Evolutionary conservation across 2,113 vertebrate genomes (phyloP), one percentile per base, ranked within the genome.

Genomic region (Myotis davidii): DNA sequence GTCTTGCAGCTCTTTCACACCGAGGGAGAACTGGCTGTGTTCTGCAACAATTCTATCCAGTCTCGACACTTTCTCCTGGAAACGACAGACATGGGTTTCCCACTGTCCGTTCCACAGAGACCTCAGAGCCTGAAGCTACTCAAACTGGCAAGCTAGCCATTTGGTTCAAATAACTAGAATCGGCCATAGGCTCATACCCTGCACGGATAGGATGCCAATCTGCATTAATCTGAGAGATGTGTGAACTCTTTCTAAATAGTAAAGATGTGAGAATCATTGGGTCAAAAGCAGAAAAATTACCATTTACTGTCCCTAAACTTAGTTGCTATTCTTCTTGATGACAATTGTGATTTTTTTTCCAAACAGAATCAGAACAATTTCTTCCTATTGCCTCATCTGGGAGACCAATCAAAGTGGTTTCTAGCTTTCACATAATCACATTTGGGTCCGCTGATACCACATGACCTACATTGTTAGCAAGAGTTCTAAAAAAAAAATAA

Each of bases 21-120:
- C 99, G 2, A 99, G 98, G 1, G 98, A 99, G 98, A 99, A 99
- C 95, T 99, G 99, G 87, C 98, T 99, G 96, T 99, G 99, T 87
- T 99, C 99, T 1, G 98, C 98, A 0, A 99, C 99, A 0, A 99
- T 98, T 32, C 99, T 98, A 29, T 99, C 99, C 97, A 99, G 98
- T 95, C 99, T 98, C 37, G 99, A 99, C 97, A 99, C 98, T 95
- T 99, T 99, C 97, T 99, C 99, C 99, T 99, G 96, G 32, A 98
- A 98, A 92, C 48, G 92, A 98, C 17, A 98, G 90, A 82, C 64
- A 54, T 0, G 1, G 48, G 42, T 97, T 97, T 97, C 88, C 6
- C 95, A 89, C 39, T 2, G 93, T 21, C 32, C 50, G 23, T 64
- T 85, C 64, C 91, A 70, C 84, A 25, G 65, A 88, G 11, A 4